phyloP scores from a whole-genome alignment of 2,797 vertebrate species.

The Brachyalestes nurse region DNA sequence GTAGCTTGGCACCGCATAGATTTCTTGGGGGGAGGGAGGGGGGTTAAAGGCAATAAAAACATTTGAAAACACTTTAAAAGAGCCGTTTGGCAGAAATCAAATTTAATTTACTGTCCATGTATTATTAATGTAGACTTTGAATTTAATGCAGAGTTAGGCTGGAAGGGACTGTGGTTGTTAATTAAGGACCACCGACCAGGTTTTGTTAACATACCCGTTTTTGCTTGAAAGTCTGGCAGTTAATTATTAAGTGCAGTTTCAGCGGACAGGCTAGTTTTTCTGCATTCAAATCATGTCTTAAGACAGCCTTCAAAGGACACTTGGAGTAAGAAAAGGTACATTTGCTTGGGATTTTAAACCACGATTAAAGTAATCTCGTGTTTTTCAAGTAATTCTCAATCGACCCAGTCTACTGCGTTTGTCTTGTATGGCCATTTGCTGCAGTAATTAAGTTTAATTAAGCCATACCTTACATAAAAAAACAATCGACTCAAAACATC shows the following conservation, averaged over 20 bases:
- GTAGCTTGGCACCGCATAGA: not conserved
- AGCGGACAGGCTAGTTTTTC: not conserved
- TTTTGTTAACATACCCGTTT: not conserved
- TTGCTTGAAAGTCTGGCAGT: not conserved
- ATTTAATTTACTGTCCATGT: not conserved
- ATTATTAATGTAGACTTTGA: not conserved
- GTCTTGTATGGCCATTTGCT: no score
- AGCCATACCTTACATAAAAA: no score
- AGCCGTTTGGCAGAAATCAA: not conserved
- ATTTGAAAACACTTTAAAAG: slow-evolving; percentile 5
- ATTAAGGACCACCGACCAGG: not conserved
- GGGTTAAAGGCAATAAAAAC: not conserved
- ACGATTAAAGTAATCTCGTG: no score
- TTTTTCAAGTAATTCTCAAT: no score
- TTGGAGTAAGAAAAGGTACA: no score
- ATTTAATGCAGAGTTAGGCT: not conserved
- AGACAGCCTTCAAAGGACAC: not conserved
- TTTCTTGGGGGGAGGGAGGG: not conserved
- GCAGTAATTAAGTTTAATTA: no score
- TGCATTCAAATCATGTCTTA: not conserved
- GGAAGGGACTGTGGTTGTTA: not conserved
- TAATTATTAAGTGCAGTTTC: not conserved
- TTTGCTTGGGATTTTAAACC: no score
- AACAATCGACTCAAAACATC: no score
- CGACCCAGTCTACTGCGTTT: no score